phyloP scores from a whole-genome alignment of 2,888 invertebrate genomes.

The Cheilosia grossa region DNA sequence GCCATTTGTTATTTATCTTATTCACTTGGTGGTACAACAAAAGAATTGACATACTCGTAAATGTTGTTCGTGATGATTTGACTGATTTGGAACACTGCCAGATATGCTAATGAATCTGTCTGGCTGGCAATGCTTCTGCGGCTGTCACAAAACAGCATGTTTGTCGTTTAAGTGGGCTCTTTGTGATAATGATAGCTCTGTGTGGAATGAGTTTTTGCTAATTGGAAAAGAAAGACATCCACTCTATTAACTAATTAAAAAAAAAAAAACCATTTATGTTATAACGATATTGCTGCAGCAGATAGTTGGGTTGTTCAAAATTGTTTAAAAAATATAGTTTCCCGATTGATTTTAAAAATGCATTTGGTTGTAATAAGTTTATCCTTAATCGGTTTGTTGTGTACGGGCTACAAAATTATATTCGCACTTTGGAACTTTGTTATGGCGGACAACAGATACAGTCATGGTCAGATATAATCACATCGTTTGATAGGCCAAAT shows the following conservation, averaged over 20 bases:
- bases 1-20: not conserved
- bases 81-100: conserved; percentile 16
- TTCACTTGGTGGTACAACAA: conserved; percentile 17
- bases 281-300: too few relatives aligned
- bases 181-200: conserved; percentile 23
- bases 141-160: not conserved
- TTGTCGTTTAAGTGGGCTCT: conserved; percentile 2
- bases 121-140: conserved; percentile 13
- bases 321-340: too few relatives aligned
- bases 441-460: too few relatives aligned
- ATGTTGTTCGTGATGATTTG: conserved; percentile 12
- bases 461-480: too few relatives aligned
- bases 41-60: not conserved
- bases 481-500: too few relatives aligned
- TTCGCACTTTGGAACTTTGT: too few relatives aligned
- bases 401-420: too few relatives aligned
- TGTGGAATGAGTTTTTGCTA: not conserved
- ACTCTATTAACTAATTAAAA: conserved; percentile 1
- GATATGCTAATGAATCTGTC: not conserved
- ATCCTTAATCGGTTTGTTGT: too few relatives aligned
- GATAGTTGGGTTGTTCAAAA: too few relatives aligned
- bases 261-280: conserved; percentile 1
- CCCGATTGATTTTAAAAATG: too few relatives aligned
- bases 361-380: too few relatives aligned
- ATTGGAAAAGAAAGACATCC: conserved; percentile 3